A percentile compares a stretch with the other conserved stretches of the same genome.
Conservation (phyloP, 1,140 invertebrate genomes). For the Cydia pomonella region DNA sequence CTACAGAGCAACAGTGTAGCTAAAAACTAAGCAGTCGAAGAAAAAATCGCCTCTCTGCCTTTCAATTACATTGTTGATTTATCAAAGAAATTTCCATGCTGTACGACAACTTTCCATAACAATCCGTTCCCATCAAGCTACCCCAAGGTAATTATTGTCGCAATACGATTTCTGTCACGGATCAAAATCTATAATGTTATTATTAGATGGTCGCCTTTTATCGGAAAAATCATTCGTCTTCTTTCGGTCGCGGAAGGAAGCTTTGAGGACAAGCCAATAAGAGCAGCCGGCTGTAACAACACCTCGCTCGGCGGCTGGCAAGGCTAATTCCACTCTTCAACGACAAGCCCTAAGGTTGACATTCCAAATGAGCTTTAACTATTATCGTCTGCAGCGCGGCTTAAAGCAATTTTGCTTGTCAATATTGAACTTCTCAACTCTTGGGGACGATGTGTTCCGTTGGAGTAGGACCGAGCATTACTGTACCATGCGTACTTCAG, state of each 20-base stretch:
- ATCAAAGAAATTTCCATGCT: background rate
- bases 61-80: background rate
- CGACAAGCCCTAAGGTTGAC: constrained; percentile 61
- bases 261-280: constrained; percentile 74
- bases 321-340: constrained; percentile 58
- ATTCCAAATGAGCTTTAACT: constrained; percentile 60
- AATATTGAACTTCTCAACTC: constrained; percentile 75
- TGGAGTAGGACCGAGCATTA: constrained; percentile 63
- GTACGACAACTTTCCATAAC: constrained; percentile 6
- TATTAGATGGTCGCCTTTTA: constrained; percentile 45
- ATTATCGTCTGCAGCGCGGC: constrained; percentile 68
- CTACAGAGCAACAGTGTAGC: background rate
- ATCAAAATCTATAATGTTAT: constrained; percentile 27
- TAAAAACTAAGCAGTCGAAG: background rate
- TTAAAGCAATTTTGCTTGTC: constrained; percentile 77
- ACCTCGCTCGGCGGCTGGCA: constrained; percentile 52
- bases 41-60: background rate
- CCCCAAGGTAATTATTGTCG: constrained; percentile 9
- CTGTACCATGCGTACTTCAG: constrained; percentile 41
- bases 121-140: constrained; percentile 5
- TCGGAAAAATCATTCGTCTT: constrained; percentile 51
- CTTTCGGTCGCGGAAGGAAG: constrained; percentile 62
- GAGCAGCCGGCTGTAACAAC: constrained; percentile 63
- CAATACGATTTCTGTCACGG: constrained; percentile 15
- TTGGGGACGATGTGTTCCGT: constrained; percentile 64